Conservation (phyloP, 2,113 vertebrate genomes). For the Tupaia chinensis region DNA sequence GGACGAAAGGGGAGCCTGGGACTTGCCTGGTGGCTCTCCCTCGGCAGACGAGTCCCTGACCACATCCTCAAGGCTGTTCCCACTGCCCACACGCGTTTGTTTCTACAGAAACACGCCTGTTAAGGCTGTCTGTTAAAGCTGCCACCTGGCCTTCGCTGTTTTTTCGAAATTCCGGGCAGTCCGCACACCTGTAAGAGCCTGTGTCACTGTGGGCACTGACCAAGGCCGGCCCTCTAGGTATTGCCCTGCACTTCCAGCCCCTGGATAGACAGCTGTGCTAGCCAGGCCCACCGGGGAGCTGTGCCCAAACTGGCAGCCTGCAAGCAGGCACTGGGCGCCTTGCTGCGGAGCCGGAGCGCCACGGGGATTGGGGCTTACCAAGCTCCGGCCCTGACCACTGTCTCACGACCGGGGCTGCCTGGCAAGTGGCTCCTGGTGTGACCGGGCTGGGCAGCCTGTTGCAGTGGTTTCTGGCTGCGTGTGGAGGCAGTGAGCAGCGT, state of each 20-base stretch:
- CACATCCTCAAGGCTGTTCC: neutral
- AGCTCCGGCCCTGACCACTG: conserved; percentile 49
- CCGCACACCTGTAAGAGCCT: neutral
- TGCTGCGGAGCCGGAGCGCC: conserved; percentile 52
- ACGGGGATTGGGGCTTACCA: conserved; percentile 53
- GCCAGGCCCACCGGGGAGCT: conserved; percentile 58
- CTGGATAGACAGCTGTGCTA: neutral
- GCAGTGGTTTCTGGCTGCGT: neutral
- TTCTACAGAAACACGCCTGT: neutral
- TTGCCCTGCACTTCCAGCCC: neutral
- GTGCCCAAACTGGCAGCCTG: conserved; percentile 61
- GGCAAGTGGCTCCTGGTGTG: conserved; percentile 1
- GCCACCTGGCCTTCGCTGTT: neutral
- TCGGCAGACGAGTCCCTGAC: too few relatives aligned
- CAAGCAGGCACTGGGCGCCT: conserved; percentile 47
- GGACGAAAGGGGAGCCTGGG: neutral
- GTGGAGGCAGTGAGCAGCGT: conserved; percentile 53
- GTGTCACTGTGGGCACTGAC: too few relatives aligned
- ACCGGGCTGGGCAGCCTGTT: conserved; percentile 65
- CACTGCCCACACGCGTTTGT: neutral
- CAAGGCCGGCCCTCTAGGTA: neutral
- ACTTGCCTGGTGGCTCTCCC: too few relatives aligned
- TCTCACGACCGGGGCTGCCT: conserved; percentile 43
- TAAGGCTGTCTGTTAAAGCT: neutral
- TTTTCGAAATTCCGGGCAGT: neutral